Conservation (phyloP, 2,797 vertebrate genomes). For the Poeciliopsis infans region DNA sequence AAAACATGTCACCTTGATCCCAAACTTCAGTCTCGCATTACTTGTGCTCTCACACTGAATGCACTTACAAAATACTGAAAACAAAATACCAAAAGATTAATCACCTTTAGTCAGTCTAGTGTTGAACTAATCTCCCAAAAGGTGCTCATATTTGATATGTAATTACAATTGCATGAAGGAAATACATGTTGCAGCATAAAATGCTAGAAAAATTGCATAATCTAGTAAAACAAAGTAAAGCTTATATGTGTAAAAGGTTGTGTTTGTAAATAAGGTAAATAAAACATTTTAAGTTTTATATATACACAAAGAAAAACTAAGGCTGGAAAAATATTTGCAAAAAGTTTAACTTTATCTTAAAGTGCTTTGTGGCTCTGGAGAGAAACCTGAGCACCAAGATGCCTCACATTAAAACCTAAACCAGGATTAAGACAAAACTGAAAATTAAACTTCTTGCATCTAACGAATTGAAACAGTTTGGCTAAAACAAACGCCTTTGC, state of each 20-base stretch:
- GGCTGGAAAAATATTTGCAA: conserved; percentile 33
- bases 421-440: conserved; percentile 20
- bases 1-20: conserved; percentile 14
- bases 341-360: conserved; percentile 56
- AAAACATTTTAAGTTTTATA: conserved; percentile 41
- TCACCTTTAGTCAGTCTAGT: conserved; percentile 21
- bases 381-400: conserved; percentile 52
- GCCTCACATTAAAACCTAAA: conserved; percentile 15
- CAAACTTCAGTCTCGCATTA: conserved; percentile 11
- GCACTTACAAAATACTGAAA: conserved; percentile 5
- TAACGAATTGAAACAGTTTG: background rate
- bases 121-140: conserved; percentile 42
- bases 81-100: conserved; percentile 11
- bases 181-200: conserved; percentile 23
- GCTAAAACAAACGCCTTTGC: conserved; percentile 29
- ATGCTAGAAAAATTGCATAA: conserved; percentile 51
- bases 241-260: conserved; percentile 43
- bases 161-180: conserved; percentile 39
- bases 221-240: conserved; percentile 67
- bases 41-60: conserved; percentile 14
- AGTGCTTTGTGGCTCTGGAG: conserved; percentile 70
- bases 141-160: conserved; percentile 44
- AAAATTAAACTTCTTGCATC: background rate
- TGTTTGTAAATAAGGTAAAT: conserved; percentile 42
- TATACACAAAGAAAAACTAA: conserved; percentile 40